These are phyloP conservation scores for Zoanthus sansibaricus DNA, from an alignment of 92 coral and sea anemone species.

Conservation along the genomic window DNA sequence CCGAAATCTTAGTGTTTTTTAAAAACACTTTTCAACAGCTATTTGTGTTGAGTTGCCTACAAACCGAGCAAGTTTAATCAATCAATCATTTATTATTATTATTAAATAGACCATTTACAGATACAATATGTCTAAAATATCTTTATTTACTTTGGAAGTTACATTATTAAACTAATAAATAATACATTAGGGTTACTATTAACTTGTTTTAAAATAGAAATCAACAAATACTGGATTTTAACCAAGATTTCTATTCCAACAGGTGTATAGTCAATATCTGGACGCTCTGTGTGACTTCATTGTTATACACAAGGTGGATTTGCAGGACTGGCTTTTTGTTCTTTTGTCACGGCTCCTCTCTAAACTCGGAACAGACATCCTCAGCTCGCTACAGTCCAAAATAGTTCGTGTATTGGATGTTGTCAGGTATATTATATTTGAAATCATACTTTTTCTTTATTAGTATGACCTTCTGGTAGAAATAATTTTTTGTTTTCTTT, in stretches of 20 bases:
- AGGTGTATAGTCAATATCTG: constrained; percentile 95
- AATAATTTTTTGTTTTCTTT: neutral
- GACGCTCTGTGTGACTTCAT: constrained; percentile 96
- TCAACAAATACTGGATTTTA: neutral
- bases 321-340: constrained; percentile 98
- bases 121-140: too few relatives aligned
- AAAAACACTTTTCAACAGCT: too few relatives aligned
- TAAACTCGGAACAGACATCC: constrained; percentile 92
- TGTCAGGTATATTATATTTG: constrained; percentile 73
- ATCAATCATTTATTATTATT: too few relatives aligned
- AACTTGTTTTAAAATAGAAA: too few relatives aligned
- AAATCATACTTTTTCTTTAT: neutral
- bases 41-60: too few relatives aligned
- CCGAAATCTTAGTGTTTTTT: too few relatives aligned
- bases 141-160: too few relatives aligned
- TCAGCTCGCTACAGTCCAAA: constrained; percentile 93
- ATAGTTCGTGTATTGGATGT: constrained; percentile 94
- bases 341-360: constrained; percentile 91
- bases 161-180: too few relatives aligned
- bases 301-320: constrained; percentile 93
- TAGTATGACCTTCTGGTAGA: neutral
- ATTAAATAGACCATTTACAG: too few relatives aligned
- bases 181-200: too few relatives aligned
- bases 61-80: too few relatives aligned
- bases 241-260: constrained; percentile 1